Conservation (phyloP, 2,113 vertebrate species). For the Osmerus mordax region DNA sequence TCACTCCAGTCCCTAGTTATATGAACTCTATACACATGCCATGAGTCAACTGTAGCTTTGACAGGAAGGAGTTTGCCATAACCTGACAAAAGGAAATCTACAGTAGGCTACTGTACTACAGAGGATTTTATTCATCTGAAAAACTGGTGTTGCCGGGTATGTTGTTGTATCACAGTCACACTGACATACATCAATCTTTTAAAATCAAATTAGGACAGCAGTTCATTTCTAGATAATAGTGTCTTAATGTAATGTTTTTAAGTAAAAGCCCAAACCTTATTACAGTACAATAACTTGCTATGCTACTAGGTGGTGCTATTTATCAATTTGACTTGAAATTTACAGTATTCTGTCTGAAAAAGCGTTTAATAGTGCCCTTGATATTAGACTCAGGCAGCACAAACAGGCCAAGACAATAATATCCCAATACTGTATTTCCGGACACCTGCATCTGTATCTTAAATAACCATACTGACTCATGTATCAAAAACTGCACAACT, state of each 20-base stretch:
- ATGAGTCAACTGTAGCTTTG: constrained; percentile 68
- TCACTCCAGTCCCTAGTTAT: constrained; percentile 72
- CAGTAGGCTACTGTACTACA: constrained; percentile 9
- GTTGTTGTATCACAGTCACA: not conserved
- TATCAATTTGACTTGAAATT: constrained; percentile 27
- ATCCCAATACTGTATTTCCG: no score
- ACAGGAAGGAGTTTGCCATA: constrained; percentile 38
- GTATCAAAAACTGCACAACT: no score
- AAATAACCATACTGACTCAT: no score
- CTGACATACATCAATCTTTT: not conserved
- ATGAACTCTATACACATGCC: constrained; percentile 71
- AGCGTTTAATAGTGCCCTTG: not conserved
- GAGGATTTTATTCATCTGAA: not conserved
- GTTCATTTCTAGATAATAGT: not conserved
- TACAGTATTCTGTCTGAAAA: not conserved
- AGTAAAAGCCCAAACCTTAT: constrained; percentile 4
- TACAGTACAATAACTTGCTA: constrained; percentile 31
- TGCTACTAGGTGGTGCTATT: constrained; percentile 78
- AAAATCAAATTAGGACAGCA: not conserved
- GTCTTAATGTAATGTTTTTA: not conserved
- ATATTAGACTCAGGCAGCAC: no score
- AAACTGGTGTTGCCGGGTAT: not conserved
- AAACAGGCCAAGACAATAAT: no score
- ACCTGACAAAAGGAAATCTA: constrained; percentile 11
- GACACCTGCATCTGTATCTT: no score